These are phyloP conservation scores for Lasaia peninsularis DNA, from an alignment of 1,140 invertebrate species.

Conservation along the genomic window DNA sequence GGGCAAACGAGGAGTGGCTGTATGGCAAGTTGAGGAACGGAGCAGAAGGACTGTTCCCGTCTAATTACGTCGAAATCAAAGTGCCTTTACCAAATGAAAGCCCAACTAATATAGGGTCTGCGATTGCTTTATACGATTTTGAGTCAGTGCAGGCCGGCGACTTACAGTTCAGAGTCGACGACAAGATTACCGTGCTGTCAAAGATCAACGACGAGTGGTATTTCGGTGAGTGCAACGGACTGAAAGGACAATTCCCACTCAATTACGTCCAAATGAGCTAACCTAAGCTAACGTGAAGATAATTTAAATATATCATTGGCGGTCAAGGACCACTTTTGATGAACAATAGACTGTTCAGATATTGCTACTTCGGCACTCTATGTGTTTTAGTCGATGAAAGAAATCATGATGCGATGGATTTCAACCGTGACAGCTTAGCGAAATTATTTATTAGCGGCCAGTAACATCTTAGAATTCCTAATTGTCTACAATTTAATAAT, in stretches of 20 bases:
- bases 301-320: not conserved
- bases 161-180: conserved; percentile 76
- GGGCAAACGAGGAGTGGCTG: conserved; percentile 89
- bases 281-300: not conserved
- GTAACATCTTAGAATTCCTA: too few species aligned
- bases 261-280: conserved; percentile 84
- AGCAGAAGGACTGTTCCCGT: conserved; percentile 88
- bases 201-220: conserved; percentile 90
- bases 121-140: conserved; percentile 76
- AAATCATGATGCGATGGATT: too few species aligned
- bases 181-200: conserved; percentile 83
- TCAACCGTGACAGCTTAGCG: too few species aligned
- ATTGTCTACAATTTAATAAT: too few species aligned
- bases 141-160: conserved; percentile 65
- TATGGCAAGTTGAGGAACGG: conserved; percentile 81
- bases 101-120: conserved; percentile 32
- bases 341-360: too few species aligned
- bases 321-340: not conserved
- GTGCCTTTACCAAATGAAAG: conserved; percentile 80
- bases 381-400: too few species aligned
- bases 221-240: conserved; percentile 83
- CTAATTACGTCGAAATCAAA: conserved; percentile 87
- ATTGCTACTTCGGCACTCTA: too few species aligned
- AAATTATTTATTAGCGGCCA: too few species aligned
- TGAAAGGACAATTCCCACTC: conserved; percentile 87